Base-by-base conservation (phyloP, 1,140 invertebrate species). In the Drosophila nebulosa region DNA sequence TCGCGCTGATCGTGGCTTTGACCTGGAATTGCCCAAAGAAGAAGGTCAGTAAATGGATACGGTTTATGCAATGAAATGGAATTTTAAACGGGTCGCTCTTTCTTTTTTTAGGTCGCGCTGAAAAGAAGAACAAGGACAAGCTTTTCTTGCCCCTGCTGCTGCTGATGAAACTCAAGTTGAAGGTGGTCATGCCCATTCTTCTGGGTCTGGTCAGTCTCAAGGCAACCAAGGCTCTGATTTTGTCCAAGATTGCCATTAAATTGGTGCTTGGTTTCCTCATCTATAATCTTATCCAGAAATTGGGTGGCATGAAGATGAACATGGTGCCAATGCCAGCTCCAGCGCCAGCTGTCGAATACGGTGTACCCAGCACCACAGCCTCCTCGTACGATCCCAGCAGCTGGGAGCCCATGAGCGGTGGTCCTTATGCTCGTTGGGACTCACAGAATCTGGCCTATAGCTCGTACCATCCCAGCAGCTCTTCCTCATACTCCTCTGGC, bases 151-250 rank as follows among this genome's bases (percentile, higher is more conserved):
- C 96, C 3, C 92, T 96, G 42, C 91, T 97, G 56, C 91, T 97
- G 73, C 93, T 97, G 32, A 91, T 97, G 64, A 97, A 97, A 90
- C 89, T 97, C 76, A 97, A 97, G 91, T 92, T 96, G 91, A 97
- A 97, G 92, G 94, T 95, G 24, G 90, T 97, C 21, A 96, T 96
- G 94, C 96, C 96, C 10, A 96, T 97, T 69, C 93, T 97, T 69
- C 93, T 97, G 10, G 94, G 94, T 22, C 92, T 97, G 66, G 94
- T 96, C 89, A 95, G 95, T 64, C 91, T 97, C 53, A 97, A 97
- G 91, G 95, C 96, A 9, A 92, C 96, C 66, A 97, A 97, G 92
- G 96, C 96, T 75, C 92, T 97, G 14, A 93, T 97, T 32, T 93
- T 97, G 69, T 96, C 96, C 71, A 97, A 97, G 91, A 92, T 97